Conservation (phyloP, 1,140 invertebrate genomes). For the Cherax quadricarinatus region DNA sequence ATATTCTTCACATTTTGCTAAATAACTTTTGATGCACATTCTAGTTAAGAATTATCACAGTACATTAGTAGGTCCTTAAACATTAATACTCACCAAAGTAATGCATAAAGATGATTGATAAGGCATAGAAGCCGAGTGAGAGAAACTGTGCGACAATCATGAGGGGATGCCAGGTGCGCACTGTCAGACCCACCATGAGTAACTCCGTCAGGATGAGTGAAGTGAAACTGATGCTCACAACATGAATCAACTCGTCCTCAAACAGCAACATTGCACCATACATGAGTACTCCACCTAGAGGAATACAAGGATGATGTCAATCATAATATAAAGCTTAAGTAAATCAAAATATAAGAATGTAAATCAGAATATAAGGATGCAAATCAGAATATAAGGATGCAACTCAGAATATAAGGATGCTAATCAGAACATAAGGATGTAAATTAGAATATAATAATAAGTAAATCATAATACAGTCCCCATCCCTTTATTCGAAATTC, state of each 20-base stretch:
- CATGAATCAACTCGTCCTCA: conserved; percentile 99
- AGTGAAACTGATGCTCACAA: conserved; percentile 99
- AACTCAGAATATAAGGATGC: no score
- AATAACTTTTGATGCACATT: neutral
- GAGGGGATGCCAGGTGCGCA: conserved; percentile 85
- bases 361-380: no score
- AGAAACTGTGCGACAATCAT: conserved; percentile 97
- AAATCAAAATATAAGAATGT: no score
- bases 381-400: no score
- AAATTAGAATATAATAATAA: no score
- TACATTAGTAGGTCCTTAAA: neutral
- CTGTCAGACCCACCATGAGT: conserved; percentile 98
- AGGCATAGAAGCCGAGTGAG: conserved; percentile 90
- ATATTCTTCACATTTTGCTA: neutral
- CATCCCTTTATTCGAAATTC: no score
- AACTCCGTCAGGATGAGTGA: conserved; percentile 98
- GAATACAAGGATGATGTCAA: neutral
- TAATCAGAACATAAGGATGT: no score
- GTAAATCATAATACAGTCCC: no score
- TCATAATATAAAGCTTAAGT: no score
- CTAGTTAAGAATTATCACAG: no score
- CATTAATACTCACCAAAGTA: conserved; percentile 87
- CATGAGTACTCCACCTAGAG: conserved; percentile 97
- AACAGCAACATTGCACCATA: conserved; percentile 98
- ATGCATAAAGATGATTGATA: conserved; percentile 91